Evolutionary conservation across 30 jellyfish, hydroid and myxozoan genomes (phyloP), one percentile per base, ranked within the genome.

Genomic region (Chrysaora quinquecirrha): DNA sequence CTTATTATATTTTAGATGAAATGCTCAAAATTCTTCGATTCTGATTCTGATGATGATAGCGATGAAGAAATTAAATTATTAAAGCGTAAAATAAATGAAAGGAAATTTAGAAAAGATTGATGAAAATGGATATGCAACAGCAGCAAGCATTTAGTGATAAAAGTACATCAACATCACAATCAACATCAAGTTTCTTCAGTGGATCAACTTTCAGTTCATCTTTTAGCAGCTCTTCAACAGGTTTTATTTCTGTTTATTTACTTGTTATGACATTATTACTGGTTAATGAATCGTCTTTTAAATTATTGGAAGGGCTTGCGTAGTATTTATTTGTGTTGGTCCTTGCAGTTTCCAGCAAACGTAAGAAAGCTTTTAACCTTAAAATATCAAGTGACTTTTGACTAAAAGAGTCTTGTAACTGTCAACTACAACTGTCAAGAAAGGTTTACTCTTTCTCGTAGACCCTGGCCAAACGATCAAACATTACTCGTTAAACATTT

Each of bases 131-230:
- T 30, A 32, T 84, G 58, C 73, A 82, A 46, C 20, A 48, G 6
- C 76, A 72, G 87, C 38, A 56, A 22, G 83, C 87, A 22, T 72
- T 74, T 33, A 84, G 89, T 50, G 96, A 73, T 27, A 56, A 50
- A 25, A 85, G 96, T 73, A 64, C 87, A 31, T 74, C 86, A 18
- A 64, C 79, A 10, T 64, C 87, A 11, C 64, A 38, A 32, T 85
- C 96, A 32, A 75, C 89, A 0, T 82, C 96, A 3, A 71, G 92
- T 73, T 72, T 72, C 29, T 78, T 85, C 80, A 91, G 90, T 32
- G 83, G 90, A 21, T 91, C 98, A 29, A 64, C 95, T n/a, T 76
- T 74, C 56, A 86, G 96, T 48, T 77, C 91, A 1, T 78, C 95
- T 29, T 71, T 43, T 30, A 32, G 90, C 52, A 85, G 97, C 35